These are phyloP conservation scores for Amazona guildingii DNA, from an alignment of 2,113 vertebrate genomes.

Conservation along the genomic window DNA sequence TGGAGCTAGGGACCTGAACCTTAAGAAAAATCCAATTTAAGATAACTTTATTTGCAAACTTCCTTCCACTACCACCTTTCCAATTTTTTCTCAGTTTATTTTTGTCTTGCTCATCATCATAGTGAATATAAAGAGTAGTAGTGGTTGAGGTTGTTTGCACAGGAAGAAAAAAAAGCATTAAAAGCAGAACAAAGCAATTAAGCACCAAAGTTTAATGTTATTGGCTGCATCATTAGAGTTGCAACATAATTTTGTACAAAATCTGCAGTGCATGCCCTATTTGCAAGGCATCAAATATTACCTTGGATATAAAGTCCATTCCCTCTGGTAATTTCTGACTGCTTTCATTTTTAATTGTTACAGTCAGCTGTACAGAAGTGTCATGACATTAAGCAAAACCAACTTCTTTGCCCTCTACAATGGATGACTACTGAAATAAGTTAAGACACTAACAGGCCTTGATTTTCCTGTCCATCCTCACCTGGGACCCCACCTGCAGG, in stretches of 20 bases:
- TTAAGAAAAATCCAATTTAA: not conserved
- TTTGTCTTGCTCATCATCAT: not conserved
- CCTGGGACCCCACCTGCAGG: accelerated
- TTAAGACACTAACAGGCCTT: not conserved
- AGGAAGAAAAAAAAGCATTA: not conserved
- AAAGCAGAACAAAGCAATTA: not conserved
- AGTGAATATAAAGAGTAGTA: not conserved
- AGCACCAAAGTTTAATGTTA: not conserved
- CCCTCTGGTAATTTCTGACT: not conserved
- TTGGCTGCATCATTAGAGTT: not conserved
- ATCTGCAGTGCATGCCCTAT: not conserved
- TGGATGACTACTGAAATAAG: not conserved
- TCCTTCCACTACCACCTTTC: not conserved
- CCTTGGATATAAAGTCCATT: not conserved
- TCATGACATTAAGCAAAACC: not conserved
- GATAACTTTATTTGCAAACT: not conserved
- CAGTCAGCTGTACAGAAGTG: not conserved
- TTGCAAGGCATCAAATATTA: slow-evolving; percentile 11
- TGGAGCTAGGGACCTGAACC: not conserved
- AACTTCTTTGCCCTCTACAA: not conserved
- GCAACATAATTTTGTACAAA: not conserved
- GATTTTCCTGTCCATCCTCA: not conserved
- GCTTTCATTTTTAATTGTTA: slow-evolving; percentile 6
- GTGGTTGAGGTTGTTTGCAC: not conserved
- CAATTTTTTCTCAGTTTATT: not conserved